Evolutionary conservation across 1,140 invertebrate genomes (phyloP).

Genomic region (Atopsyche davidsoni): DNA sequence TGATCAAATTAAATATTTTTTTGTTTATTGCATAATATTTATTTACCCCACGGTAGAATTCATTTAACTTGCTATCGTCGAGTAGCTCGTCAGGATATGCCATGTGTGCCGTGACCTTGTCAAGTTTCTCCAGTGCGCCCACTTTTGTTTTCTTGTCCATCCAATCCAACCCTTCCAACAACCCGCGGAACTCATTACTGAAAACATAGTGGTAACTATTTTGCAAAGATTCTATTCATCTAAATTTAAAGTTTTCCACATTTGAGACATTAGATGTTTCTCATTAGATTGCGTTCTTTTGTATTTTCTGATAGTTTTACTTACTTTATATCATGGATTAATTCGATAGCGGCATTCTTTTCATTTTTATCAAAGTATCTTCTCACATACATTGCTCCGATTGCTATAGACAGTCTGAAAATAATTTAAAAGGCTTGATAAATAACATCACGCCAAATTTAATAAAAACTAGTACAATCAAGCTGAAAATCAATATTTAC

Average conservation of each 20-base stretch:
- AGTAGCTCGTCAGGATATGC: conserved; percentile 78
- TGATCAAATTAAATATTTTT: too few species aligned
- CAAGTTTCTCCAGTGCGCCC: conserved; percentile 65
- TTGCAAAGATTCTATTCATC: not conserved
- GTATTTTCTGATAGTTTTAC: conserved; percentile 36
- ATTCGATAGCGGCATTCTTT: conserved; percentile 67
- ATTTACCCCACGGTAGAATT: conserved; percentile 66
- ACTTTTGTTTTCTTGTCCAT: conserved; percentile 77
- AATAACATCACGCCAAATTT: too few species aligned
- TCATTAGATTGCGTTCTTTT: not conserved
- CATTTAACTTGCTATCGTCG: conserved; percentile 64
- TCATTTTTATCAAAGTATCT: conserved; percentile 67
- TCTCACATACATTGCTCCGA: conserved; percentile 69
- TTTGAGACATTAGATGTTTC: not conserved
- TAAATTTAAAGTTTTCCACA: too few species aligned
- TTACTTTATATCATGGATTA: conserved; percentile 72
- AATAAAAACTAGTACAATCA: too few species aligned
- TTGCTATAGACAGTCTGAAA: conserved; percentile 63
- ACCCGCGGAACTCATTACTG: conserved; percentile 50
- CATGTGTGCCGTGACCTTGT: conserved; percentile 69
- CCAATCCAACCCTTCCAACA: conserved; percentile 70
- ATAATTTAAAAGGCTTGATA: not conserved
- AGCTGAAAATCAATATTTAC: too few species aligned
- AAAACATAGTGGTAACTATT: not conserved
- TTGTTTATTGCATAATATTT: too few species aligned